Evolutionary conservation across 2,888 invertebrate genomes (phyloP).

Genomic region (Leuctra nigra): DNA sequence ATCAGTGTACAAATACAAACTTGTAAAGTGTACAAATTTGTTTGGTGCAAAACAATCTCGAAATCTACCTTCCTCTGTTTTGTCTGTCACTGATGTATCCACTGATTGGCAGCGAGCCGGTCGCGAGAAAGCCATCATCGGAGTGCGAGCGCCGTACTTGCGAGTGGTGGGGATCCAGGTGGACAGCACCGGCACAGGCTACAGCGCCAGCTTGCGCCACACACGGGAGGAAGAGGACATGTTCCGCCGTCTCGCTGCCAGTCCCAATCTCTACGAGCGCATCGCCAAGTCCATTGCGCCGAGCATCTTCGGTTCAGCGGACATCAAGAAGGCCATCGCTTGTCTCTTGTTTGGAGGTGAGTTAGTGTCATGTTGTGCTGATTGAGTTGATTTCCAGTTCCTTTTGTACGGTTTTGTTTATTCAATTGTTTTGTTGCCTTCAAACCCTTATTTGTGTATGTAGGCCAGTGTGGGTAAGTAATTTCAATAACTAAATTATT

Average conservation of each 20-base stretch:
- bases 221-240: slow-evolving; percentile 71
- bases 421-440: too few species aligned
- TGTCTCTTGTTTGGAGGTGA: slow-evolving; percentile 88
- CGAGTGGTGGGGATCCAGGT: slow-evolving; percentile 89
- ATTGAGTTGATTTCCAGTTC: too few species aligned
- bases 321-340: slow-evolving; percentile 96
- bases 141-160: slow-evolving; percentile 90
- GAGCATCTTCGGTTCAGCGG: slow-evolving; percentile 88
- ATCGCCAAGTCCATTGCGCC: slow-evolving; percentile 90
- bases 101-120: slow-evolving; percentile 53
- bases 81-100: too few species aligned
- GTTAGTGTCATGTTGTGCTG: too few species aligned
- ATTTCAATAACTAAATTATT: too few species aligned
- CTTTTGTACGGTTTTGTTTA: too few species aligned
- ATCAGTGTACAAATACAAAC: too few species aligned
- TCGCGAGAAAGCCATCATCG: slow-evolving; percentile 73
- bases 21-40: too few species aligned
- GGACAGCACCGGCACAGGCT: slow-evolving; percentile 70
- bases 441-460: too few species aligned
- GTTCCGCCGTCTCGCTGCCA: slow-evolving; percentile 75
- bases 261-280: slow-evolving; percentile 81
- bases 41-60: too few species aligned
- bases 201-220: slow-evolving; percentile 40
- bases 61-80: too few species aligned
- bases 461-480: too few species aligned